Evolutionary conservation across 35 echinoderm and acorn worm genomes (phyloP), one percentile per base, ranked within the genome.

Genomic region (Ophiothrix spiculata): DNA sequence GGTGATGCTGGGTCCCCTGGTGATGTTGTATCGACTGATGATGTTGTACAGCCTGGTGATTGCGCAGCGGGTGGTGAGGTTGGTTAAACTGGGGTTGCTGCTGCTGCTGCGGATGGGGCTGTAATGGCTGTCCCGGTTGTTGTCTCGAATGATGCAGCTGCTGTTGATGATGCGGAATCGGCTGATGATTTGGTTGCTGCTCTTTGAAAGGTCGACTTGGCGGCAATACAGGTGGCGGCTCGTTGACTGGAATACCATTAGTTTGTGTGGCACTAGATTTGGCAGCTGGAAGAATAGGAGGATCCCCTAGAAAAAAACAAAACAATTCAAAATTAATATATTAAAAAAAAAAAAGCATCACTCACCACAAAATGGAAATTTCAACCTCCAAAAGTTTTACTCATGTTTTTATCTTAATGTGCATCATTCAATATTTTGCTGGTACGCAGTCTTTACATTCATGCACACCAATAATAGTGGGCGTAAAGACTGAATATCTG

Each of bases 221-320:
- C 38, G 64, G 38, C 38, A 86, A 38, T 39, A 74, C 31, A 34
- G 84, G 29, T 10, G 38, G 74, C 17, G 84, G 84, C 29, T 69
- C 28, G 74, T 37, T 69, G 28, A 69, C 75, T 31, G 84, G 37
- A 86, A 38, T 74, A 69, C 84, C 84, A 74, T 86, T 86, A 74
- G 73, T 77, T 74, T 86, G 84, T 36, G 84, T 69, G 29, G 69
- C 40, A 74, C 35, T 76, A 4, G 84, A 86, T 33, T 36, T 86
- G 25, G 39, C n/a, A 74, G 38, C 75, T 37, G 84, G 84, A 39
- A 86, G 60, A 69, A 28, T 28, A 69, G 60, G 64, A 28, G 74
- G 84, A n/a, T 86, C 84, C 75, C 84, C 84, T 86, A 32, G 31
- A 76, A 76, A 6, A 76, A 76, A 76, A 31, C 74, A 76, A 76